A percentile compares a stretch with the other conserved stretches of the same genome.
phyloP scores from a whole-genome alignment of 2,888 invertebrate species.

The Adineta ricciae region DNA sequence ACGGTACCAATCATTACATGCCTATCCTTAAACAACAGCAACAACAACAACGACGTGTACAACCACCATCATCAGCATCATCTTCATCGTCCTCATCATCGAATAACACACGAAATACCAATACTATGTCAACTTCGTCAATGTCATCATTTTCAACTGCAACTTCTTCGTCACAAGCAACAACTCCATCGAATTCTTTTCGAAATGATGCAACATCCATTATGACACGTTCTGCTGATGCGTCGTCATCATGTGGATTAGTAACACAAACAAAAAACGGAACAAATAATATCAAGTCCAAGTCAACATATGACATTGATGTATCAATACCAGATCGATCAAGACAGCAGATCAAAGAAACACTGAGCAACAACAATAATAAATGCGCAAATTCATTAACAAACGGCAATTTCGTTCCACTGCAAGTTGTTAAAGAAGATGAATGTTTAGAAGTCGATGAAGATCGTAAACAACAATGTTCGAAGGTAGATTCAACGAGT shows the following conservation, averaged over 20 bases:
- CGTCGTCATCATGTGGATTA: conserved; percentile 5
- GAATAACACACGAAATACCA: background rate
- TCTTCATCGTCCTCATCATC: background rate
- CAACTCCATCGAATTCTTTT: background rate
- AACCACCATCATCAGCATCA: too few relatives aligned
- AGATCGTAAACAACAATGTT: background rate
- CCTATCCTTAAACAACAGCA: too few relatives aligned
- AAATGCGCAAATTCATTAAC: background rate
- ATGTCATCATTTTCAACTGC: conserved; percentile 1
- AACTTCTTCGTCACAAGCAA: background rate
- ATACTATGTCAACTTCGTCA: background rate
- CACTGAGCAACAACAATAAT: background rate
- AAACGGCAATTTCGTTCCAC: background rate
- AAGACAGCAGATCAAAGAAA: background rate
- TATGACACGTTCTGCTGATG: conserved; percentile 7
- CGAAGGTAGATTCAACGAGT: background rate
- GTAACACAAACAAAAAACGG: background rate
- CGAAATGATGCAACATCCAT: background rate
- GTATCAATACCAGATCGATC: background rate
- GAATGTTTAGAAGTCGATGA: conserved; percentile 11
- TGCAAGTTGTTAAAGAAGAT: conserved; percentile 13
- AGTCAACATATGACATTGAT: conserved; percentile 16
- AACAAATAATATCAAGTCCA: background rate
- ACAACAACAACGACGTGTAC: too few relatives aligned
- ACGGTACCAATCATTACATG: conserved; percentile 8